phyloP scores from a whole-genome alignment of 2,797 vertebrate genomes.

The Chaunax sp. region DNA sequence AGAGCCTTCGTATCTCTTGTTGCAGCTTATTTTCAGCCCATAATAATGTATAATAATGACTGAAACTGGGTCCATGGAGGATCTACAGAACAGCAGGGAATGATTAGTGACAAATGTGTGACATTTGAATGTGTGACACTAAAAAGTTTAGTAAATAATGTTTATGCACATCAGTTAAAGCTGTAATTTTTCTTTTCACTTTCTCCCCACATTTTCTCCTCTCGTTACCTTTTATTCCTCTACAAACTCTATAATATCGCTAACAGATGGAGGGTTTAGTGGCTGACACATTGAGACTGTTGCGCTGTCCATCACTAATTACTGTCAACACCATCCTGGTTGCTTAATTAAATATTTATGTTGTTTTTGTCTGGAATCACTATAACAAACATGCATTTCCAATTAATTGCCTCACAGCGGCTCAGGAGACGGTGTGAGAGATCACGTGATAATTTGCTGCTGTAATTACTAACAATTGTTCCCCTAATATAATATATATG shows the following conservation, averaged over 20 bases:
- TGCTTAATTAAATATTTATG: slow-evolving; percentile 75
- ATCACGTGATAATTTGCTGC: slow-evolving; percentile 66
- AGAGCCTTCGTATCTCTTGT: background rate
- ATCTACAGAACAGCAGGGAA: background rate
- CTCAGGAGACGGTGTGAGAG: slow-evolving; percentile 55
- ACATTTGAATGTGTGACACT: background rate
- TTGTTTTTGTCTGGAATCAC: slow-evolving; percentile 65
- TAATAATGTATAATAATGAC: background rate
- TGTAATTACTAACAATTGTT: slow-evolving; percentile 63
- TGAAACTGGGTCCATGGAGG: too few relatives aligned
- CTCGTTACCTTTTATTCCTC: too few relatives aligned
- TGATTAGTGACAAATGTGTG: background rate
- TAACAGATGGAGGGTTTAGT: too few relatives aligned
- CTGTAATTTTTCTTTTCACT: background rate
- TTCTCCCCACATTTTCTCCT: background rate
- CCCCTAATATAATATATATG: slow-evolving; percentile 36
- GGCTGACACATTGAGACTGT: slow-evolving; percentile 28
- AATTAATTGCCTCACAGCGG: slow-evolving; percentile 62
- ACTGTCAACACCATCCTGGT: slow-evolving; percentile 54
- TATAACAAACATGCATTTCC: slow-evolving; percentile 69
- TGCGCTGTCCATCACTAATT: slow-evolving; percentile 52
- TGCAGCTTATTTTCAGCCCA: background rate
- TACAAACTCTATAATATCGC: too few relatives aligned
- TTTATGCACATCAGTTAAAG: background rate
- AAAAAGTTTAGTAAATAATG: background rate